These are phyloP conservation scores for Intellagama lesueurii DNA, from an alignment of 2,797 vertebrate genomes.

Conservation along the genomic window DNA sequence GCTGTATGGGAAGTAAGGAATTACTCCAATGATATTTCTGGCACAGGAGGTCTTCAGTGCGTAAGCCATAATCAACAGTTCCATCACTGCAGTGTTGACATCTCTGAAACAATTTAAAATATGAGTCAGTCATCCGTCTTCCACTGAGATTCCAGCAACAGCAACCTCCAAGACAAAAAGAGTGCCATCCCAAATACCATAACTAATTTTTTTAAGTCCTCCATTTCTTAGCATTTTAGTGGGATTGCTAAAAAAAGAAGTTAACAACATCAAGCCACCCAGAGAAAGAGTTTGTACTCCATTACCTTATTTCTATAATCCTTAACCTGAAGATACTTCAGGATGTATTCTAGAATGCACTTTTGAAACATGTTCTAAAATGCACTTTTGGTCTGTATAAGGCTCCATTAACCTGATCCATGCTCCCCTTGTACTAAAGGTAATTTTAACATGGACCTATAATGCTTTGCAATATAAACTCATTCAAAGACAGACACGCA, in stretches of 20 bases:
- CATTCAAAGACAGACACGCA: neutral
- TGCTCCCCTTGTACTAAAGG: neutral
- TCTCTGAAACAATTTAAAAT: slow-evolving; percentile 82
- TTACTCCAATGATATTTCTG: slow-evolving; percentile 97
- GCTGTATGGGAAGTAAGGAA: slow-evolving; percentile 99
- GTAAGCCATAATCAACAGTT: slow-evolving; percentile 96
- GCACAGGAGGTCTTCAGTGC: slow-evolving; percentile 97
- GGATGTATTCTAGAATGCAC: too few species aligned
- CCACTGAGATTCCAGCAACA: neutral
- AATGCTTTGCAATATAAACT: neutral
- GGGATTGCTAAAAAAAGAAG: neutral
- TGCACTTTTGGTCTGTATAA: neutral
- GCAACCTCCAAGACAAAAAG: neutral
- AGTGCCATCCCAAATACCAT: neutral
- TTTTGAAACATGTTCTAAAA: neutral
- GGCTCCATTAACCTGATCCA: neutral
- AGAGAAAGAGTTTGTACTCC: neutral
- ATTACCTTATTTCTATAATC: neutral
- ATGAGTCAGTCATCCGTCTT: slow-evolving; percentile 22
- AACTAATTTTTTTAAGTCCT: neutral
- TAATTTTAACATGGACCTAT: neutral
- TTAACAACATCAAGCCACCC: neutral
- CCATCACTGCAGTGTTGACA: slow-evolving; percentile 98
- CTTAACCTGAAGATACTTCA: neutral
- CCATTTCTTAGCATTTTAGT: neutral